Evolutionary conservation across 2,888 invertebrate species (phyloP), one percentile per base, ranked within the genome.

Genomic region (Drosophila rellima): DNA sequence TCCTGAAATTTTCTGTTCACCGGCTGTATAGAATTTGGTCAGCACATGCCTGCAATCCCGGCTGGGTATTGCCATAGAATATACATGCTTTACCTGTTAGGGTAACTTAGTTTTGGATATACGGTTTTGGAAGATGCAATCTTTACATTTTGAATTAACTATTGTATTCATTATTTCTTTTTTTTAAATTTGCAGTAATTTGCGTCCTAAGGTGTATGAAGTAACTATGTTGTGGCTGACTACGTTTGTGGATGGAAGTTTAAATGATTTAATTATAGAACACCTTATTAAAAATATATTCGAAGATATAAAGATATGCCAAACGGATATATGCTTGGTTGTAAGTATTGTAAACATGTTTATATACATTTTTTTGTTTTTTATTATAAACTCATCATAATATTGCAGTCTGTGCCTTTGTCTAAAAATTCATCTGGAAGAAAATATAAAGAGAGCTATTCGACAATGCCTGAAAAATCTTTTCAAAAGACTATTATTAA

Each of bases 241-340:
- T 10, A 62, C 39, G 15, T 56, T 70, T 23, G 47, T 13, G 20
- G 75, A 74, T 39, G 75, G 75, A 35, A 70, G 59, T 29, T 75
- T 70, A 35, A 70, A 51, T 29, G 59, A 62, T 13, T 40, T 63
- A 31, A 56, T 74, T 20, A 47, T 55, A 7, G 74, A 66, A 11
- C 42, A 45, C 2, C 55, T 74, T 26, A 23, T 70, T 29, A 66
- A 62, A 20, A 26, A 52, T 40, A 20, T 74, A 31, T 51, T 70
- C 0, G 47, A 66, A 10, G 74, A 74, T 48, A 7, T 74, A 7
- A 15, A 18, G n/a, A 56, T 59, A 33, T 42, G 17, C 8, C 50
- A 33, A 23, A 29, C 51, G 13, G 47, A 69, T 40, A 69, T 64
- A 23, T 56, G 39, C 40, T 37, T 73, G 15, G 11, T 26, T 56